These are phyloP conservation scores for Ceratoteleas bidentatus DNA, from an alignment of 1,140 invertebrate genomes.

Conservation along the genomic window DNA sequence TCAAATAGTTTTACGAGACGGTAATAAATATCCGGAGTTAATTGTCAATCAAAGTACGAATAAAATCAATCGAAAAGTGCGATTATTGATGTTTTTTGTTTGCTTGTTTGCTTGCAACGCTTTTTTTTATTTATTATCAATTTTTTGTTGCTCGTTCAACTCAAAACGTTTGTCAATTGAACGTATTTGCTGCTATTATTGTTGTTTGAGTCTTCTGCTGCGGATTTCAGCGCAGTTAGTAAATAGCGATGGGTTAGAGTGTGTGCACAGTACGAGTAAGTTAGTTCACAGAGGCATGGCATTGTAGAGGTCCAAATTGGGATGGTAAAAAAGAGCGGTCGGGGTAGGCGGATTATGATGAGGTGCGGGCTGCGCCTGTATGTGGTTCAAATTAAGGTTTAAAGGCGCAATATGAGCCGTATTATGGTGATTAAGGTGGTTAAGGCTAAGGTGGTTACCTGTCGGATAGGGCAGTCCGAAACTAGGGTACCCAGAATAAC, in stretches of 20 bases:
- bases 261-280: slow-evolving; percentile 74
- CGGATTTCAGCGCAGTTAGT: slow-evolving; percentile 70
- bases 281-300: slow-evolving; percentile 92
- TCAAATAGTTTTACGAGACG: slow-evolving; percentile 27
- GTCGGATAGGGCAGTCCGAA: slow-evolving; percentile 97
- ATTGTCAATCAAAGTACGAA: slow-evolving; percentile 30
- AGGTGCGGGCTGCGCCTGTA: slow-evolving; percentile 79
- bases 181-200: slow-evolving; percentile 32
- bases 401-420: slow-evolving; percentile 79
- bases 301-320: slow-evolving; percentile 83
- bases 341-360: slow-evolving; percentile 81
- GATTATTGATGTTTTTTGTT: slow-evolving; percentile 28
- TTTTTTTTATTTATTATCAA: slow-evolving; percentile 8
- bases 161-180: slow-evolving; percentile 35
- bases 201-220: slow-evolving; percentile 57
- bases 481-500: slow-evolving; percentile 97
- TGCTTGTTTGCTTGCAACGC: slow-evolving; percentile 7
- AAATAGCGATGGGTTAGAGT: slow-evolving; percentile 73
- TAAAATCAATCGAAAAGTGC: slow-evolving; percentile 38
- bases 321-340: slow-evolving; percentile 83
- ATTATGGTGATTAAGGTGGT: slow-evolving; percentile 82
- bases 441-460: slow-evolving; percentile 91
- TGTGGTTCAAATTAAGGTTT: slow-evolving; percentile 80
- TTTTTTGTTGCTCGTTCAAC: slow-evolving; percentile 20
- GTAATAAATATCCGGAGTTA: slow-evolving; percentile 31